These are phyloP conservation scores for Heloderma charlesbogerti DNA, from an alignment of 2,113 vertebrate species.

Conservation along the genomic window DNA sequence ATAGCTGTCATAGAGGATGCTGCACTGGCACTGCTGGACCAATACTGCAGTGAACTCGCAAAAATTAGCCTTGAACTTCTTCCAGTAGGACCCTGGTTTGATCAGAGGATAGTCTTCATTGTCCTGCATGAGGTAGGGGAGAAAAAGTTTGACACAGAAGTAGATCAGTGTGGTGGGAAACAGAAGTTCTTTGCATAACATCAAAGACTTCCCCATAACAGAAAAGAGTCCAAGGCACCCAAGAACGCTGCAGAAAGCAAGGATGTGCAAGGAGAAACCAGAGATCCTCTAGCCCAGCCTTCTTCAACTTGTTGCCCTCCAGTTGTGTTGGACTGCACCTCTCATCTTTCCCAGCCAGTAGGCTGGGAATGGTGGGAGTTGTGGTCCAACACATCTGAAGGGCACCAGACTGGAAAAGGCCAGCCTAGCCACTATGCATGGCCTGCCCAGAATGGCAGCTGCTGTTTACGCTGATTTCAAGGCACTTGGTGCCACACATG, in stretches of 20 bases:
- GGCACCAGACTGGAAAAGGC: too few relatives aligned
- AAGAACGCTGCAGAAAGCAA: background rate
- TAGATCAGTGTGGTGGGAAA: background rate
- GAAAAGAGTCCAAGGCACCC: background rate
- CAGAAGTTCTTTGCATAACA: background rate
- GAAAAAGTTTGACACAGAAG: background rate
- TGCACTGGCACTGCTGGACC: constrained; percentile 86
- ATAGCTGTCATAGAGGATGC: constrained; percentile 86
- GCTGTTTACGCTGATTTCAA: background rate
- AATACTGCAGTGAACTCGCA: constrained; percentile 90
- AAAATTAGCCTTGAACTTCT: constrained; percentile 89
- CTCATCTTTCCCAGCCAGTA: too few relatives aligned
- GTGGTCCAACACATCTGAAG: too few relatives aligned
- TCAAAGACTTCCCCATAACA: background rate
- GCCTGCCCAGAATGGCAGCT: background rate
- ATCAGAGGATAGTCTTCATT: constrained; percentile 87
- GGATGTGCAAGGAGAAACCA: background rate
- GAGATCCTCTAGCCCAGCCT: background rate
- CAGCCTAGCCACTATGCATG: background rate
- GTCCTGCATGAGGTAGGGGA: constrained; percentile 73
- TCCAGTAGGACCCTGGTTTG: constrained; percentile 86
- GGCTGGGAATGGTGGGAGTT: too few relatives aligned
- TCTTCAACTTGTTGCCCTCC: too few relatives aligned
- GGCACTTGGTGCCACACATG: too few relatives aligned
- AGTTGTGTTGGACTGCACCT: too few relatives aligned